These are phyloP conservation scores for Theretra japonica DNA, from an alignment of 2,888 invertebrate species.

Conservation along the genomic window DNA sequence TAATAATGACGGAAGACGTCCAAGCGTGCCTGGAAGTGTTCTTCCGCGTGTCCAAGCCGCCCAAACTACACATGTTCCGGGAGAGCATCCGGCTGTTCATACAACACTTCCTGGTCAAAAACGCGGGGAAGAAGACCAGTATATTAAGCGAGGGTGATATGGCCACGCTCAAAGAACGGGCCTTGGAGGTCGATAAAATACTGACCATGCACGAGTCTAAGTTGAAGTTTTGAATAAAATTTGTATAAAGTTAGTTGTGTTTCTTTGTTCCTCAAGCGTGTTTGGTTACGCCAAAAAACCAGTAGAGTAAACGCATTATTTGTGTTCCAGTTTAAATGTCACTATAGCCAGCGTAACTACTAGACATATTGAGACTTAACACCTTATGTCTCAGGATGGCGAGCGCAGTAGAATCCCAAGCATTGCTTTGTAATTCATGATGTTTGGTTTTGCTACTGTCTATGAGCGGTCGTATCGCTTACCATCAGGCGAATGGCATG, in stretches of 20 bases:
- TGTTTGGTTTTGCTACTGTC: no score
- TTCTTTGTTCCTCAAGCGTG: background rate
- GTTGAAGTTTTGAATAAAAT: slow-evolving; percentile 61
- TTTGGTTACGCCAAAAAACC: no score
- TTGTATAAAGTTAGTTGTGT: slow-evolving; percentile 30
- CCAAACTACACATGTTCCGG: slow-evolving; percentile 91
- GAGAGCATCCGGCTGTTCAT: slow-evolving; percentile 94
- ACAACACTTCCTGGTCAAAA: slow-evolving; percentile 92
- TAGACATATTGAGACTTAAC: no score
- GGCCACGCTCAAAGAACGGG: slow-evolving; percentile 78
- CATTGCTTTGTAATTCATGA: no score
- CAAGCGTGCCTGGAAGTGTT: slow-evolving; percentile 87
- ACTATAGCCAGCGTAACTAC: no score
- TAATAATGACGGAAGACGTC: slow-evolving; percentile 88
- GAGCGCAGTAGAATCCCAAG: no score
- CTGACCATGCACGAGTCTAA: slow-evolving; percentile 82
- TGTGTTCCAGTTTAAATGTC: no score
- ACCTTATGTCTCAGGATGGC: no score
- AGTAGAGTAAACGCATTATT: no score
- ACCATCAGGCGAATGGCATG: no score
- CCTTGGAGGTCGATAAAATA: slow-evolving; percentile 87
- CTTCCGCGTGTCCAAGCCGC: slow-evolving; percentile 88
- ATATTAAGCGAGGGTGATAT: slow-evolving; percentile 66
- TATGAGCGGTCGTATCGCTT: no score
- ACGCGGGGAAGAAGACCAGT: slow-evolving; percentile 78